Evolutionary conservation across 2,888 invertebrate species (phyloP), one percentile per base, ranked within the genome.

Genomic region (Drosophila monieri): DNA sequence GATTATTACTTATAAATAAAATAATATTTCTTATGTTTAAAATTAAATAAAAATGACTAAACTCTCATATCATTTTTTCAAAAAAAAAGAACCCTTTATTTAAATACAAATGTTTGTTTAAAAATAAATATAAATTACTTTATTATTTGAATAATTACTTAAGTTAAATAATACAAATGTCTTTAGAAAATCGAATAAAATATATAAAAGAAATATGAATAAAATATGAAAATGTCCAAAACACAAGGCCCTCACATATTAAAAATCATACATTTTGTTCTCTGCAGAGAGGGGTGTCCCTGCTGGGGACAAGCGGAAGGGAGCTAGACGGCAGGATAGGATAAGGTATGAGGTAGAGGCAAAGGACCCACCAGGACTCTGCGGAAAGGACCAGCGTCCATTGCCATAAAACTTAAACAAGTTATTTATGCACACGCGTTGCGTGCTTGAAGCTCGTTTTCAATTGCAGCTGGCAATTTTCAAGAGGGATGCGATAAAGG

Each of bases 361-460:
- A 5, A 39, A 39, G 37, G 37, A 39, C 8, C 12, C 37, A 8
- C 1, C 39, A 14, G 39, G 53, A 49, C 39, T n/a, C 53, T 32
- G 60, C 46, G 60, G 58, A 37, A 44, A 53, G 27, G 61, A 39
- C 60, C 70, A 56, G 47, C 53, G 61, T 70, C 61, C 73, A 74
- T 78, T 71, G 79, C 80, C 84, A 83, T 83, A 83, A 80, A 86
- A 80, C 72, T 86, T 78, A 84, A 83, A 86, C 87, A 83, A 80
- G 81, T 78, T 86, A 83, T 83, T 83, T 83, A 86, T 80, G 81
- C 78, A 84, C 83, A 86, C 78, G 81, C 85, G 70, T 59, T 80
- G 80, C 75, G 71, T 83, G 72, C 72, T 69, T 73, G 25, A 67
- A 74, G 67, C 74, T 53, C 69, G 65, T 64, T 72, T 85, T 85